Base-by-base conservation (phyloP, 2,888 invertebrate species). In the Leptodirus hochenwartii region DNA sequence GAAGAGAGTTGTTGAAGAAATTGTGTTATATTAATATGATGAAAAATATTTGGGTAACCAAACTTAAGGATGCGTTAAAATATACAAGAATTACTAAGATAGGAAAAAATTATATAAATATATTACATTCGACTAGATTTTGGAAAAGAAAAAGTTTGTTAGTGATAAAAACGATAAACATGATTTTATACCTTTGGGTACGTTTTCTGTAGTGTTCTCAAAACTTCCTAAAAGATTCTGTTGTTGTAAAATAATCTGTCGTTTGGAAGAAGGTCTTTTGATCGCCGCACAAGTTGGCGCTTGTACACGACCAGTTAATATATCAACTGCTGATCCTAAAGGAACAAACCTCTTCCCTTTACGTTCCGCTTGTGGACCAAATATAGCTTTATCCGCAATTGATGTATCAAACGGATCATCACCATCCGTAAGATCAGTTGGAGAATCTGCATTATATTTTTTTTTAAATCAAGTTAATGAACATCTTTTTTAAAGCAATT, bases 331-430 rank as follows among this genome's bases (percentile, higher is more conserved):
- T 32, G 79, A 68, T 5, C 87, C 87, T 36, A 87, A 67, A 45
- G 80, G 80, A 9, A 87, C 72, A 12, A 76, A 63, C 46, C 79
- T 81, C 46, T 80, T 74, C 8, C 80, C 81, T 45, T 69, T 72
- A 39, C 66, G 67, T 38, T 64, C 65, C 34, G 69, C 66, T 42
- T 78, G 78, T 29, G 74, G 73, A 13, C 77, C 76, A 47, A 76
- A 72, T 23, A 85, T 78, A 26, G 87, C 67, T 41, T 76, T 75
- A 41, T 87, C 84, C 6, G 84, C 87, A 44, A 73, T 80, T 1
- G 82, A 78, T 5, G 88, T 88, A 46, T 88, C 88, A 47, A 88
- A 88, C 1, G 87, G 82, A 57, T 80, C 80, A 42, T 71, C 71
- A 15, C 74, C 80, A 43, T 69, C 64, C 43, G 72, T 69, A 39